Evolutionary conservation across 2,113 vertebrate species (phyloP).

Genomic region (Eira barbara): DNA sequence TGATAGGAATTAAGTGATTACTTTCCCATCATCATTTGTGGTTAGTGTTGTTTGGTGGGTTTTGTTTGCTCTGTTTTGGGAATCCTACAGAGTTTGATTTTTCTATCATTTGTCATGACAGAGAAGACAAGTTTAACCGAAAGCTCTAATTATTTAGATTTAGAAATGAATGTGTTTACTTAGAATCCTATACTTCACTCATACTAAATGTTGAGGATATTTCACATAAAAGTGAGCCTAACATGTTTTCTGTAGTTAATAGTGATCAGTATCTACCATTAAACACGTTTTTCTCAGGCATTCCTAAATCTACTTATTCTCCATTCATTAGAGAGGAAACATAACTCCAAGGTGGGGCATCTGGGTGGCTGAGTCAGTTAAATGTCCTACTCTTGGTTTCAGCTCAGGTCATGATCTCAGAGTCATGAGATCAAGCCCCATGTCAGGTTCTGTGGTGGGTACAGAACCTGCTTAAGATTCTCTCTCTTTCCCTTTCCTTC

Average conservation of each 20-base stretch:
- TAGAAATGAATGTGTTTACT: neutral
- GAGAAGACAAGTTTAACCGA: neutral
- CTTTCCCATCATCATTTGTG: neutral
- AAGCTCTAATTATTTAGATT: neutral
- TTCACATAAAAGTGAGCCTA: neutral
- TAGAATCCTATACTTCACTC: neutral
- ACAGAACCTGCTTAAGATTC: neutral
- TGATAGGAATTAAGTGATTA: neutral
- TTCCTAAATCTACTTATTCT: neutral
- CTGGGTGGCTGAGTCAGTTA: neutral
- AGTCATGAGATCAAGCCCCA: neutral
- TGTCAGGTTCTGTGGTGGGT: neutral
- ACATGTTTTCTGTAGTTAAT: neutral
- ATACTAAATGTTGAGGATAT: neutral
- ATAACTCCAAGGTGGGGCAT: neutral
- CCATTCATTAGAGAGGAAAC: neutral
- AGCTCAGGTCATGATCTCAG: neutral
- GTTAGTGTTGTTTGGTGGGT: neutral
- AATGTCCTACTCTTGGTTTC: neutral
- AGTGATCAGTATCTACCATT: neutral
- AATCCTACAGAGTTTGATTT: constrained; percentile 26
- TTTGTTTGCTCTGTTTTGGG: neutral
- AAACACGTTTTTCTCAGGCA: neutral
- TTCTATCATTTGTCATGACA: neutral
- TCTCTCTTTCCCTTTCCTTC: neutral